phyloP scores from a whole-genome alignment of 1,140 invertebrate genomes.

The Drosophila nikananu region DNA sequence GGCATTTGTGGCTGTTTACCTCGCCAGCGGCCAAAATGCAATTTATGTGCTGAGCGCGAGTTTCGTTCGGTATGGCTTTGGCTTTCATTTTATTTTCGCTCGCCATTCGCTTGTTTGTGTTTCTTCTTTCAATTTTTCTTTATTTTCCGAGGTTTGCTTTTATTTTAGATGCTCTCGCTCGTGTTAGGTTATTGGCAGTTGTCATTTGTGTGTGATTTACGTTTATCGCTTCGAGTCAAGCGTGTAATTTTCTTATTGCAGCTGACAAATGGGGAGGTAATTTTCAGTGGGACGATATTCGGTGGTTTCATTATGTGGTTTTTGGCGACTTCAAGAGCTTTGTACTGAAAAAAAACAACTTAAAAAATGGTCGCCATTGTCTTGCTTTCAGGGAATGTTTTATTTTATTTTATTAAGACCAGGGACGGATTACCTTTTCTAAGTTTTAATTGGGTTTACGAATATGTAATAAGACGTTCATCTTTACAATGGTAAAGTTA shows the following conservation, averaged over 20 bases:
- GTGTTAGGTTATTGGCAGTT: constrained; percentile 71
- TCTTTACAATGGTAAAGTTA: too few relatives aligned
- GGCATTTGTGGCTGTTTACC: constrained; percentile 79
- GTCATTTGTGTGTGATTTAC: constrained; percentile 79
- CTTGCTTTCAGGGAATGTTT: background rate
- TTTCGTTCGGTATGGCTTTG: constrained; percentile 13
- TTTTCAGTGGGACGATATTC: background rate
- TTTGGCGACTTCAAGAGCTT: background rate
- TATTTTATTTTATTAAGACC: too few relatives aligned
- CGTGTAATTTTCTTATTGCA: constrained; percentile 69
- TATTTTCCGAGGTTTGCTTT: constrained; percentile 38
- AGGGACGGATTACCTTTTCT: too few relatives aligned
- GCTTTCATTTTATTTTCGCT: constrained; percentile 23
- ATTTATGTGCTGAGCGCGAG: constrained; percentile 73
- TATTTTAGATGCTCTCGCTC: constrained; percentile 50
- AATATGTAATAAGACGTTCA: too few relatives aligned
- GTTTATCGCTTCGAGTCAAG: constrained; percentile 70
- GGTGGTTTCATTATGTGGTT: background rate
- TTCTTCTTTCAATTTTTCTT: constrained; percentile 39
- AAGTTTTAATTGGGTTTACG: too few relatives aligned
- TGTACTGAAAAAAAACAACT: background rate
- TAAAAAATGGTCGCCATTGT: background rate
- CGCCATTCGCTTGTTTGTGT: constrained; percentile 34
- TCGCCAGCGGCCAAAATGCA: constrained; percentile 78
- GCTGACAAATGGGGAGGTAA: constrained; percentile 11